These are phyloP conservation scores for Australoheros facetus DNA, from an alignment of 2,797 vertebrate genomes.

Conservation along the genomic window DNA sequence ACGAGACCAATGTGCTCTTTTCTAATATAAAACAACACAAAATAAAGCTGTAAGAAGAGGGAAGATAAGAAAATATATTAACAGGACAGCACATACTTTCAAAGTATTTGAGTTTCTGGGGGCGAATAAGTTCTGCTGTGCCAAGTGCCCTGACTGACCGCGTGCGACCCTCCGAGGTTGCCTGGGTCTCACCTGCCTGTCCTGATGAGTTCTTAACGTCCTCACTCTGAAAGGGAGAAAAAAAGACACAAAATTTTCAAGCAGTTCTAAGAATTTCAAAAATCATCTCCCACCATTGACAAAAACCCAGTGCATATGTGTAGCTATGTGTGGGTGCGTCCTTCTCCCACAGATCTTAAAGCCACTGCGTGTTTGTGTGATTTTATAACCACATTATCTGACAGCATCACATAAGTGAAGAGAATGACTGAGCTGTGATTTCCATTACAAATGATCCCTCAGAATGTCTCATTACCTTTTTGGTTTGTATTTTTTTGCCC, in stretches of 20 bases:
- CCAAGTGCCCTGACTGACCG: conserved; percentile 85
- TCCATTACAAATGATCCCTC: too few species aligned
- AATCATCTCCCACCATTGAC: not conserved
- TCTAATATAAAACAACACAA: not conserved
- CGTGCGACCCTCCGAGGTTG: conserved; percentile 85
- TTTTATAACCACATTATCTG: not conserved
- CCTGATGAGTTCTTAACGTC: conserved; percentile 85
- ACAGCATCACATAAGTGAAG: not conserved
- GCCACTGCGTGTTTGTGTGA: not conserved
- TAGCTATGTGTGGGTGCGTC: not conserved
- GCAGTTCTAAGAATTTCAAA: not conserved
- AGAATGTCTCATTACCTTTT: not conserved
- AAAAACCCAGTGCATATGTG: not conserved
- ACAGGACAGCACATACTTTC: conserved; percentile 83
- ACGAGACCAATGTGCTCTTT: not conserved
- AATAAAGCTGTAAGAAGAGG: not conserved
- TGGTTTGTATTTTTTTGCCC: not conserved
- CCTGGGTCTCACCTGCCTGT: conserved; percentile 85
- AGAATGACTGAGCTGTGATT: not conserved
- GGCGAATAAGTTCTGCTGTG: conserved; percentile 89
- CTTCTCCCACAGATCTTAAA: not conserved
- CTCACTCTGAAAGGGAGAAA: conserved; percentile 78
- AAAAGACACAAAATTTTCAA: not conserved
- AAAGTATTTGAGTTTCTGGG: conserved; percentile 92
- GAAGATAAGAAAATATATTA: not conserved